These are phyloP conservation scores for Albula goreensis DNA, from an alignment of 2,113 vertebrate genomes.

Conservation along the genomic window DNA sequence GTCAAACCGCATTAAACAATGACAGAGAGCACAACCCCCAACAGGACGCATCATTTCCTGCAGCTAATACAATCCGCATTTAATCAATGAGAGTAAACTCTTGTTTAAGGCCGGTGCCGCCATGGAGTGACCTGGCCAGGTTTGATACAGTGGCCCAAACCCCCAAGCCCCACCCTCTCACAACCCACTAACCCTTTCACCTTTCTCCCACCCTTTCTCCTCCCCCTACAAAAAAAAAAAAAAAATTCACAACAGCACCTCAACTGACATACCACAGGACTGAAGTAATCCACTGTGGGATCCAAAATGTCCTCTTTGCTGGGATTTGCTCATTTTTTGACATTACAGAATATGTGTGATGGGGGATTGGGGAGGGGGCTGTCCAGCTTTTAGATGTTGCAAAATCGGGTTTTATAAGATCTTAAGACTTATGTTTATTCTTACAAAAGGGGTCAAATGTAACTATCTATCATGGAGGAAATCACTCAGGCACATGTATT, in stretches of 20 bases:
- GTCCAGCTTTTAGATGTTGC: slow-evolving; percentile 14
- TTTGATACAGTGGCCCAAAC: slow-evolving; percentile 61
- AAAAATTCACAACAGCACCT: slow-evolving; percentile 36
- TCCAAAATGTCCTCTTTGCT: slow-evolving; percentile 18
- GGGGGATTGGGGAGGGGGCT: not conserved
- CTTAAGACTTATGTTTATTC: slow-evolving; percentile 28
- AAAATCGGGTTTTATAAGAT: slow-evolving; percentile 37
- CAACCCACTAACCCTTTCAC: not conserved
- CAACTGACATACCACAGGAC: slow-evolving; percentile 8
- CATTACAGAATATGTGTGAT: slow-evolving; percentile 6
- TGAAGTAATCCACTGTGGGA: slow-evolving; percentile 32
- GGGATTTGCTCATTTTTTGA: slow-evolving; percentile 19
- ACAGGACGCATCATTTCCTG: slow-evolving; percentile 69
- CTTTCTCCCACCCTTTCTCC: slow-evolving; percentile 35
- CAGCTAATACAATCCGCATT: slow-evolving; percentile 83
- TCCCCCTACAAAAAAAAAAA: slow-evolving; percentile 45
- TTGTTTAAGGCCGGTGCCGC: slow-evolving; percentile 75
- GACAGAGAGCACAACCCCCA: slow-evolving; percentile 75
- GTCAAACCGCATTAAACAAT: slow-evolving; percentile 84
- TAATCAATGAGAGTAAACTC: slow-evolving; percentile 88
- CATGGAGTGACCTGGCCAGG: slow-evolving; percentile 63
- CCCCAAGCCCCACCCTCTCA: slow-evolving; percentile 49
- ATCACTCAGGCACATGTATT: slow-evolving; percentile 20
- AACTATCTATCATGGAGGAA: slow-evolving; percentile 31
- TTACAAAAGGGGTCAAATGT: slow-evolving; percentile 27